Evolutionary conservation across 64 coral and sea anemone species (phyloP).

Genomic region (Pocillopora damicornis): DNA sequence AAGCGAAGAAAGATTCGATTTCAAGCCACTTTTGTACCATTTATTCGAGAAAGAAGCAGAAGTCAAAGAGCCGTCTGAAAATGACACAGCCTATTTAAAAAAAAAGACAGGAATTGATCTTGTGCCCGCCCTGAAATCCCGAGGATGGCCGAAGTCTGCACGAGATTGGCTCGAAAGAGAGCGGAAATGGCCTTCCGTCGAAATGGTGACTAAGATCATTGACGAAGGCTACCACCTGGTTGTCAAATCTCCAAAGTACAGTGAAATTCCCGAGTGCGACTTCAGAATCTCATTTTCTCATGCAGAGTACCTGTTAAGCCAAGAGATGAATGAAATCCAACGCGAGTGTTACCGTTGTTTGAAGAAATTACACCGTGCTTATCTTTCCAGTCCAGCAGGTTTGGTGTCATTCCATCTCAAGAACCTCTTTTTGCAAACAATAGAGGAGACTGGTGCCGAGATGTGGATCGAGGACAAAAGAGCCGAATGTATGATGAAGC

Average conservation of each 20-base stretch:
- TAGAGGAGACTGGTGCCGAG: slow-evolving; percentile 61
- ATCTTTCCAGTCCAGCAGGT: slow-evolving; percentile 14
- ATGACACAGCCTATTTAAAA: not conserved
- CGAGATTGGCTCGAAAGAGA: slow-evolving; percentile 40
- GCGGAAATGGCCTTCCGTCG: slow-evolving; percentile 49
- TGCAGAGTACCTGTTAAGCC: slow-evolving; percentile 59
- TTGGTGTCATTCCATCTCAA: slow-evolving; percentile 65
- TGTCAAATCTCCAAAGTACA: slow-evolving; percentile 26
- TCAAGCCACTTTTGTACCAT: not conserved
- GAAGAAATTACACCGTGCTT: slow-evolving; percentile 50
- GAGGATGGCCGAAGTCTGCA: slow-evolving; percentile 54
- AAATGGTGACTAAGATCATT: slow-evolving; percentile 34
- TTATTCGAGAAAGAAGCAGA: not conserved
- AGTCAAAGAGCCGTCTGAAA: not conserved
- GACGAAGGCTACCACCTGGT: slow-evolving; percentile 62
- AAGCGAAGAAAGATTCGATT: not conserved
- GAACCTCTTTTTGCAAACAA: slow-evolving; percentile 57
- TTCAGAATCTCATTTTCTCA: slow-evolving; percentile 69
- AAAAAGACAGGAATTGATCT: slow-evolving; percentile 42
- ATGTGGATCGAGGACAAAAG: slow-evolving; percentile 66
- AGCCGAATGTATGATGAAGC: slow-evolving; percentile 43
- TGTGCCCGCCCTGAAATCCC: slow-evolving; percentile 49
- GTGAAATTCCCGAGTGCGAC: slow-evolving; percentile 41
- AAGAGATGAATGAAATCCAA: slow-evolving; percentile 51
- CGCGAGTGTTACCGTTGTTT: slow-evolving; percentile 67